Base-by-base conservation (phyloP, 1,140 invertebrate species). In the Stenopsyche tienmushanensis region DNA sequence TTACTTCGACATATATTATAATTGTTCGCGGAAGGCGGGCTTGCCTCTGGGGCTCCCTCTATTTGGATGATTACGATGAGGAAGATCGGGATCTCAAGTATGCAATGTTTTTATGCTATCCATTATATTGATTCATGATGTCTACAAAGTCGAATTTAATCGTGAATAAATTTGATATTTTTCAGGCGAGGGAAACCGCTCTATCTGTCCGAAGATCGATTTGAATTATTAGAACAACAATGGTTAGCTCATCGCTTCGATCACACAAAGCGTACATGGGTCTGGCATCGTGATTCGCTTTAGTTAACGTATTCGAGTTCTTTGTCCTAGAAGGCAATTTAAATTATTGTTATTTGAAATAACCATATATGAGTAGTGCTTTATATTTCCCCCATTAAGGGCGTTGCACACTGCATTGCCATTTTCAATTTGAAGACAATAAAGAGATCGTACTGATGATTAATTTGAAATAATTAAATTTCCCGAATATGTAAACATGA, bases 71-170 rank as follows among this genome's bases (percentile, higher is more conserved):
- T 75, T 97, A 96, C 81, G 95, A 96, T 65, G 96, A 99, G 81
- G 96, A 98, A 81, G 96, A 98, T 81, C 85, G 91, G 70, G 95
- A 98, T 83, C 85, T 98, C 67, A 97, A 97, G 94, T 97, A 78
- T 84, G 86, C 85, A 29, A 41, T 25, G 21, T 44, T 62, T 53
- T 0, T 50, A 13, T 20, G 2, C 18, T 5, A 18, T 50, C 10
- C 3, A 34, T 20, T 15, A 15, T 47, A 15, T 50, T 3, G 44
- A 47, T n/a, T n/a, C n/a, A n/a, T n/a, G n/a, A n/a, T n/a, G n/a
- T n/a, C n/a, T n/a, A n/a, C n/a, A n/a, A n/a, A n/a, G n/a, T n/a
- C 7, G n/a, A n/a, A 7, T 8, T 39, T 39, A 15, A 47, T 47
- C 10, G 44, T 8, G 44, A 15, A 47, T 5, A 15, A 47, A 47